These are phyloP conservation scores for Chiridota heheva DNA, from an alignment of 35 echinoderm and acorn worm genomes.

Conservation along the genomic window DNA sequence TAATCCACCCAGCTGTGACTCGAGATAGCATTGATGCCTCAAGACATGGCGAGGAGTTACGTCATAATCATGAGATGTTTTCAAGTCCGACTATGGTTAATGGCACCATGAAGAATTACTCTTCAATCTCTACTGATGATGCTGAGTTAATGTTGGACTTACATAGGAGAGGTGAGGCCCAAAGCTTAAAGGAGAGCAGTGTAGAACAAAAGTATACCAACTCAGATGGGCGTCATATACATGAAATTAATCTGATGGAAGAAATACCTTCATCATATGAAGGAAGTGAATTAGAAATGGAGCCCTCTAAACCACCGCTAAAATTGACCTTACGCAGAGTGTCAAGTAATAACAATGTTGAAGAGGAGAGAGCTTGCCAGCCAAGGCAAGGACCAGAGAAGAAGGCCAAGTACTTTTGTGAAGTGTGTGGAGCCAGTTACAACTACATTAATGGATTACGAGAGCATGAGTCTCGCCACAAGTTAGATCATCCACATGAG, in stretches of 20 bases:
- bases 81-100: background rate
- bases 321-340: slow-evolving; percentile 33
- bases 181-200: too few relatives aligned
- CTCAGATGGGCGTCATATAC: too few relatives aligned
- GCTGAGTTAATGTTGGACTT: too few relatives aligned
- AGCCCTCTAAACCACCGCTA: slow-evolving; percentile 26
- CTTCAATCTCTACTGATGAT: too few relatives aligned
- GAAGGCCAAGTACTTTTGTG: slow-evolving; percentile 45
- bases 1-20: background rate
- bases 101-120: background rate
- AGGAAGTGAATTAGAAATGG: too few relatives aligned
- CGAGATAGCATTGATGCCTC: background rate
- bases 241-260: too few relatives aligned
- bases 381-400: slow-evolving; percentile 13
- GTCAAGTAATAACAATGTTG: background rate
- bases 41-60: background rate
- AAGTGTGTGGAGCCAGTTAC: slow-evolving; percentile 55
- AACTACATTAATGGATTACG: slow-evolving; percentile 54
- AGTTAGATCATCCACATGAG: slow-evolving; percentile 24
- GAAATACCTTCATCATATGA: too few relatives aligned
- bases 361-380: background rate
- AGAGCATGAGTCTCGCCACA: slow-evolving; percentile 44
- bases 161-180: too few relatives aligned
- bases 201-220: too few relatives aligned
- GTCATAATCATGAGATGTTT: background rate